Evolutionary conservation across 2,113 vertebrate species (phyloP), one percentile per base, ranked within the genome.

Genomic region (Ceratotherium simum): DNA sequence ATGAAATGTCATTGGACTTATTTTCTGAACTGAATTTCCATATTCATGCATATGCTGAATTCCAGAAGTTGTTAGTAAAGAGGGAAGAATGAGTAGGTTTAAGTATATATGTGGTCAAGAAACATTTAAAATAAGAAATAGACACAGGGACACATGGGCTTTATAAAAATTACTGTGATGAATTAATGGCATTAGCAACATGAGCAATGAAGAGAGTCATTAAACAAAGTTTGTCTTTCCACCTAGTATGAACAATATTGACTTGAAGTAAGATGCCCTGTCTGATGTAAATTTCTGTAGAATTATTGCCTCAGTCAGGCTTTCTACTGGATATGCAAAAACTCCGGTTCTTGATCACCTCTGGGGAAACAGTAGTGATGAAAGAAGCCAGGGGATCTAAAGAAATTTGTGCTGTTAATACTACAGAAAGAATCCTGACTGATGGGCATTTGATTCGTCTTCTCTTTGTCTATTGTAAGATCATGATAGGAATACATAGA

Each of bases 1-100:
- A 75, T 62, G 69, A 97, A 79, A 73, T 73, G 58, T 54, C n/a
- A 72, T 51, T 95, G 36, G 7, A 83, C 29, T 75, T 96, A 56
- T 58, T 93, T 91, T 89, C 51, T 87, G 70, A 64, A 51, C 67
- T 69, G 42, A 90, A 48, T 84, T 83, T 94, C 39, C 27, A 10
- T 84, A 67, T 58, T 48, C 62, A 23, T 13, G 27, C 16, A 0
- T 58, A 8, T 73, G 42, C 8, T 33, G 36, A 87, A 79, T 92
- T 79, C 76, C 21, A 87, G 88, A 91, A 48, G 6, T 46, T 65
- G 25, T 83, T 39, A 96, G 56, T 14, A 73, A 94, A 73, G 46
- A 78, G 33, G 23, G 27, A 58, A 33, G 60, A 46, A 25, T 2
- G 39, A 79, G 13, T 23, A 78, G 31, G 8, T 51, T 27, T 65